Evolutionary conservation across 2,888 invertebrate species (phyloP), one percentile per base, ranked within the genome.

Genomic region (Shargacucullia verbasci): DNA sequence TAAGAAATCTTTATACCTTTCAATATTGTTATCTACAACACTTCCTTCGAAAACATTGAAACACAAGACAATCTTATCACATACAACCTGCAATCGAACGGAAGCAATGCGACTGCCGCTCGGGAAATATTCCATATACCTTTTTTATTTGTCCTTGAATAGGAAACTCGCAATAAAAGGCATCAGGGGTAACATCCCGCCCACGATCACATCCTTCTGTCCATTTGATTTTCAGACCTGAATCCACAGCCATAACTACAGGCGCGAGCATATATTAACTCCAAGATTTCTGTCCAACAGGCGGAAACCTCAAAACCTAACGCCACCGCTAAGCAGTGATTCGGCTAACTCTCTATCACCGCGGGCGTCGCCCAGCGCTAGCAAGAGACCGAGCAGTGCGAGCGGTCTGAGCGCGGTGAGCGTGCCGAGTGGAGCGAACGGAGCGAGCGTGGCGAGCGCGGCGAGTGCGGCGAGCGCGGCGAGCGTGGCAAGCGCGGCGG

Each of bases 291-390:
- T 53, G 8, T 11, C 54, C 59, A 31, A 20, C 89, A 97, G 97
- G 89, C 97, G 97, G 86, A 98, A 98, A 95, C 98, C 98, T 82
- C 97, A 98, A 94, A 98, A 98, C 92, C 94, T 98, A 81, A 98
- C 98, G 63, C 98, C 98, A 61, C 98, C 98, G 35, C 96, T 97
- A 70, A 97, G 97, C 85, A 97, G 97, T 80, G 98, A 98, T 84
- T 97, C 97, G 34, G 97, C 97, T 39, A 97, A 97, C 81, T 97
- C 98, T 61, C 96, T 98, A 3, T 97, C 97, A 59, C 97, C 97
- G 64, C 97, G 97, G 73, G 95, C 94, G 62, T 95, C 95, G 35
- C 94, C 95, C 52, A 74, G 85, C 66, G 78, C 96, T 59, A 72
- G 66, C 74, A 97, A 94, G 92, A 96, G 84, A 96, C 96, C 69